Base-by-base conservation (phyloP, 2,888 invertebrate genomes). In the Bembecia ichneumoniformis region DNA sequence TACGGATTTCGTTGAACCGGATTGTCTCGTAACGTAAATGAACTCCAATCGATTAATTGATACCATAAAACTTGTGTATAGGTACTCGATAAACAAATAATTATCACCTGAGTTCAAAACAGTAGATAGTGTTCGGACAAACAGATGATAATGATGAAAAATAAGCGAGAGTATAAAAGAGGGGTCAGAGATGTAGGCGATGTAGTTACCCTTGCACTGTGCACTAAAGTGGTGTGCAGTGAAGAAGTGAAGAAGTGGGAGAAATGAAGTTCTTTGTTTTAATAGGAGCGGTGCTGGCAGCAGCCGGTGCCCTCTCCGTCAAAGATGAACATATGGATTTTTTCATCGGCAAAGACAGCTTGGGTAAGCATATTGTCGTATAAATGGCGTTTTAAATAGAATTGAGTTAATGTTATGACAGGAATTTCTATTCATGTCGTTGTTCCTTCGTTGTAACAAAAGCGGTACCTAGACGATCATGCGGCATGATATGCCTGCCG, bases 331-430 rank as follows among this genome's bases (percentile, higher is more conserved):
- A 56, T 45, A 52, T 55, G 43, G 60, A 60, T 48, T 55, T 66
- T 43, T 10, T 67, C 52, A 72, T 86, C 51, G 82, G 80, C 49
- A 83, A 77, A 59, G 81, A 81, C 10, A 60, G 49, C 20, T 54
- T 84, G 59, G 74, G 86, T 87, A 54, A 78, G 74, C 47, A 44
- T 44, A 11, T 11, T 44, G 3, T 49, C 2, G 10, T 35, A 43
- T 40, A 13, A 40, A 13, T n/a, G 13, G 14, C 11, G 14, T 40
- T 40, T 40, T 28, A 28, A 28, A 9, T 28, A 7, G 28, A 7
- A 28, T 2, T 28, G 9, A 28, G 28, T 28, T 20, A 5, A 7
- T 20, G 2, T 28, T 28, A 2, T 28, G 7, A 7, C 7, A 9
- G 5, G 1, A 7, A 28, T 4, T 28, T 9, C 28, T 9, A 1